Conservation (phyloP, 1,140 invertebrate genomes). For the Panagrolaimus sp. region DNA sequence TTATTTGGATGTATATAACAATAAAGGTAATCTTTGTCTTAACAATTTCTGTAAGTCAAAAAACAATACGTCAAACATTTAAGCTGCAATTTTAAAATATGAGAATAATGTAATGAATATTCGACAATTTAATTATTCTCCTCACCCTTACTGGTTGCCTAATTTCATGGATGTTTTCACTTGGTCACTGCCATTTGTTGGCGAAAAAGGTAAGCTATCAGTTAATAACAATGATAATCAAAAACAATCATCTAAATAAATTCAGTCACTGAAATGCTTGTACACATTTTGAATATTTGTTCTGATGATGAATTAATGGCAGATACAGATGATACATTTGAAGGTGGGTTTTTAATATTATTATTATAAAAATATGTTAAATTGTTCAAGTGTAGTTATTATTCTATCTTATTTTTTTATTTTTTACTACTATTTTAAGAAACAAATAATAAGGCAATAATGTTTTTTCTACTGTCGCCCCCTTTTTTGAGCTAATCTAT, state of each 20-base stretch:
- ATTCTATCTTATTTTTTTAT: no score
- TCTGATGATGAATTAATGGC: slow-evolving; percentile 98
- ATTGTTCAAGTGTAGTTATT: no score
- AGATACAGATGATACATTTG: slow-evolving; percentile 92
- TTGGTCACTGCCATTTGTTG: slow-evolving; percentile 99
- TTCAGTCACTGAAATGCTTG: slow-evolving; percentile 97
- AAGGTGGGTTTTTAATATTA: slow-evolving; percentile 69
- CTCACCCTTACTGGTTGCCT: slow-evolving; percentile 99
- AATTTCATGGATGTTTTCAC: slow-evolving; percentile 99
- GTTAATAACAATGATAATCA: no score
- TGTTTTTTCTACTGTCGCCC: no score
- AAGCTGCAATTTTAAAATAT: slow-evolving; percentile 97
- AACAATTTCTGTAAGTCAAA: slow-evolving; percentile 21
- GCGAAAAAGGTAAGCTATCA: slow-evolving; percentile 77
- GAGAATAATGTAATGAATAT: slow-evolving; percentile 99
- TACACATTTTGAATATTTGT: slow-evolving; percentile 99
- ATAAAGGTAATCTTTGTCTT: slow-evolving; percentile 72
- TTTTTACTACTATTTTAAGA: no score
- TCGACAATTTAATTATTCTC: slow-evolving; percentile 98
- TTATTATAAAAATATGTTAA: no score
- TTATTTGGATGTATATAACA: slow-evolving; percentile 99
- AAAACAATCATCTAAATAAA: no score
- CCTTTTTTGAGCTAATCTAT: no score
- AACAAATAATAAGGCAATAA: no score
- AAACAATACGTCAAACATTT: slow-evolving; percentile 23